Percentiles rank a stretch among this genome's conserved stretches.
phyloP scores from a whole-genome alignment of 2,797 vertebrate genomes.

The Danio tinwini region DNA sequence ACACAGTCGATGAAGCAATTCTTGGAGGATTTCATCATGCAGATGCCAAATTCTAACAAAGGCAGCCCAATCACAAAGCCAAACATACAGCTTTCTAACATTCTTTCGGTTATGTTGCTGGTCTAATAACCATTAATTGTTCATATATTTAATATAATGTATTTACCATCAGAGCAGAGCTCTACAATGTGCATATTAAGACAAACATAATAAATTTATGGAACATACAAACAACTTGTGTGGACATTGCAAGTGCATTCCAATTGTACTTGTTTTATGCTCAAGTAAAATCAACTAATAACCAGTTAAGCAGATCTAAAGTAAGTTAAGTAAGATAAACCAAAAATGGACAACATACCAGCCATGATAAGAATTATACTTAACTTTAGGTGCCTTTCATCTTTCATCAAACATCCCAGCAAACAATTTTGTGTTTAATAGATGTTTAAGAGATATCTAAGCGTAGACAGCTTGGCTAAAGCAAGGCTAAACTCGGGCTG shows the following conservation, averaged over 20 bases:
- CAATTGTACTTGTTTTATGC: neutral
- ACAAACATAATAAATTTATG: neutral
- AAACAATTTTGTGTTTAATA: no score
- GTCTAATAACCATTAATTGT: neutral
- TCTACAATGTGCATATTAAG: neutral
- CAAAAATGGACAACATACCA: neutral
- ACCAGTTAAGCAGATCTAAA: neutral
- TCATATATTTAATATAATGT: no score
- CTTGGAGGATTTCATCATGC: slow-evolving; percentile 55
- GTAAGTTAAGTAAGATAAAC: neutral
- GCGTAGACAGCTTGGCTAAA: no score
- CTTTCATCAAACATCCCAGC: neutral
- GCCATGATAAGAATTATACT: neutral
- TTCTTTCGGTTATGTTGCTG: neutral
- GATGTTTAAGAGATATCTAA: no score
- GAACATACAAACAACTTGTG: neutral
- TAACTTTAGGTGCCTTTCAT: neutral
- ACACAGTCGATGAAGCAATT: slow-evolving; percentile 51
- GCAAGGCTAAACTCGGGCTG: no score
- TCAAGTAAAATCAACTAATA: neutral
- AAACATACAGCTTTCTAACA: neutral
- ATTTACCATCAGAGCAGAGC: no score
- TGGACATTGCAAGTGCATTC: neutral
- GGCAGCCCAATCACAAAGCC: slow-evolving; percentile 40
- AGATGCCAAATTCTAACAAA: slow-evolving; percentile 54